These are phyloP conservation scores for Tenrec ecaudatus DNA, from an alignment of 2,113 vertebrate genomes.

Conservation along the genomic window DNA sequence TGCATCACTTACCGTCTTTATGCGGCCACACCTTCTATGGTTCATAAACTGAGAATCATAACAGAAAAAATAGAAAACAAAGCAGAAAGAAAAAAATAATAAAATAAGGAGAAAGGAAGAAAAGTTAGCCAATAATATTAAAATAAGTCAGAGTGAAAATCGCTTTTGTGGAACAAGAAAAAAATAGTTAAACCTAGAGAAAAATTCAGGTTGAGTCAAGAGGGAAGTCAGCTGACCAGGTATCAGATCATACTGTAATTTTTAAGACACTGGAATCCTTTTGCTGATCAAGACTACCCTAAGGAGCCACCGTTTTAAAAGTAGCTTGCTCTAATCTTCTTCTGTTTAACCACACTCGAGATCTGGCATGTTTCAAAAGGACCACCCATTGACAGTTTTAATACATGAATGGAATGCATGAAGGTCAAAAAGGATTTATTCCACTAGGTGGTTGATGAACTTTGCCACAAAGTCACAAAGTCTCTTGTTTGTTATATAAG, in stretches of 20 bases:
- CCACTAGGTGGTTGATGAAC: background rate
- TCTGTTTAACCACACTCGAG: background rate
- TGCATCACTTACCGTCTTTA: too few relatives aligned
- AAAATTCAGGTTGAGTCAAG: too few relatives aligned
- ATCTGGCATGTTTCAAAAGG: constrained; percentile 45
- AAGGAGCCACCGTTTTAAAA: background rate
- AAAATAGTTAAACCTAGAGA: too few relatives aligned
- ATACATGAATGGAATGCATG: background rate
- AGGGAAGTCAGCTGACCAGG: too few relatives aligned
- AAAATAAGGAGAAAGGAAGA: too few relatives aligned
- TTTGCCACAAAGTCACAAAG: background rate
- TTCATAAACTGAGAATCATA: too few relatives aligned
- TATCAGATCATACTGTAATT: background rate
- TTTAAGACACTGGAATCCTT: background rate
- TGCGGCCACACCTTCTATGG: too few relatives aligned
- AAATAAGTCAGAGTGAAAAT: too few relatives aligned
- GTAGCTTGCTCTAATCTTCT: constrained; percentile 5
- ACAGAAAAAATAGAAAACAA: too few relatives aligned
- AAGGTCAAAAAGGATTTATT: constrained; percentile 28
- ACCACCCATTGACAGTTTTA: background rate
- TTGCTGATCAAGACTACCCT: background rate
- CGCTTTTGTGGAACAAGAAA: too few relatives aligned
- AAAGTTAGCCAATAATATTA: too few relatives aligned
- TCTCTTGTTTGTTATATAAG: fast-evolving
- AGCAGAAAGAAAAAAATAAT: too few relatives aligned